A percentile compares a stretch with the other conserved stretches of the same genome.
phyloP scores from a whole-genome alignment of 2,113 vertebrate species.

The Phrynocephalus versicolor region DNA sequence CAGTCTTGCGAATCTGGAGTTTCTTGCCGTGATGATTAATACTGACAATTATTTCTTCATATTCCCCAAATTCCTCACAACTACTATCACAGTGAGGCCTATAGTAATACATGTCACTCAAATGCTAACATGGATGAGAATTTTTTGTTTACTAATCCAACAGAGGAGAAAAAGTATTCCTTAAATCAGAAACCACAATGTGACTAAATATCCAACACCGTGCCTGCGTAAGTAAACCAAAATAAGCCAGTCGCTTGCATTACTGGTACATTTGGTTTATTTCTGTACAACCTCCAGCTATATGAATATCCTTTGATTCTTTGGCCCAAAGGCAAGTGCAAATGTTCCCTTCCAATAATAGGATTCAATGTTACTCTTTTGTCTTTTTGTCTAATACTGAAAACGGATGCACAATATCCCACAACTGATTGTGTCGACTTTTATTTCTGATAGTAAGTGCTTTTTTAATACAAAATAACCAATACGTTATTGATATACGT shows the following conservation, averaged over 20 bases:
- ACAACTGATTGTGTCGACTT: conserved; percentile 4
- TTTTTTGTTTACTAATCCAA: background rate
- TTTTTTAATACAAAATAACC: conserved; percentile 31
- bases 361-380: background rate
- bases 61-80: too few species aligned
- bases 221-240: conserved; percentile 11
- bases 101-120: background rate
- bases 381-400: fast-evolving
- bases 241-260: conserved; percentile 9
- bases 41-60: too few species aligned
- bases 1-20: too few species aligned
- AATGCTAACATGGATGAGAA: background rate
- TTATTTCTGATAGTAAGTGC: background rate
- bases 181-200: conserved; percentile 9
- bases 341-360: background rate
- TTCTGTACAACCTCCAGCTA: background rate
- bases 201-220: background rate
- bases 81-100: too few species aligned
- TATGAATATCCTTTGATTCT: conserved; percentile 20
- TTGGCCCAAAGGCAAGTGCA: conserved; percentile 16
- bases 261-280: conserved; percentile 14
- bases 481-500: background rate
- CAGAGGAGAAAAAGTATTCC: conserved; percentile 1
- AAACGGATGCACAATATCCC: conserved; percentile 8
- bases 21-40: too few species aligned